These are phyloP conservation scores for Lordiphosa stackelbergi DNA, from an alignment of 1,140 invertebrate species.

Conservation along the genomic window DNA sequence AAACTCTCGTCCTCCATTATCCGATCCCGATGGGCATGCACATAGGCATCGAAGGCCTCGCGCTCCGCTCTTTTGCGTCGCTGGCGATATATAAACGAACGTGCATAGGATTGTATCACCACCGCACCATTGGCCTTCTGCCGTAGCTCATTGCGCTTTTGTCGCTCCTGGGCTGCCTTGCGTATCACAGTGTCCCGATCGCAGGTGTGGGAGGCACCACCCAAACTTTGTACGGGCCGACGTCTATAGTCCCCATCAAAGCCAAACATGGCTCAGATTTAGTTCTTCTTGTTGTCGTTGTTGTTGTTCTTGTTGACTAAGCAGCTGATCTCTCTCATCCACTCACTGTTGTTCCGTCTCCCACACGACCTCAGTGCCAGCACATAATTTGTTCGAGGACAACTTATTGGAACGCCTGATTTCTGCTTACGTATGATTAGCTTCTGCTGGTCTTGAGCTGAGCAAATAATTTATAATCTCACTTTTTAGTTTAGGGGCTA, in stretches of 20 bases:
- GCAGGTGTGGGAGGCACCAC: conserved; percentile 86
- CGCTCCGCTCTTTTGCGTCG: conserved; percentile 82
- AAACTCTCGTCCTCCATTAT: conserved; percentile 79
- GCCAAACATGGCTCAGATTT: conserved; percentile 81
- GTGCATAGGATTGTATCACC: conserved; percentile 83
- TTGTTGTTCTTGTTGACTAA: conserved; percentile 13
- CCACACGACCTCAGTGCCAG: conserved; percentile 7
- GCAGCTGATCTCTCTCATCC: conserved; percentile 10
- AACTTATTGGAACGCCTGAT: background rate
- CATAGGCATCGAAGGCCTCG: conserved; percentile 83
- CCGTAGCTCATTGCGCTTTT: conserved; percentile 87
- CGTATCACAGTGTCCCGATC: conserved; percentile 86
- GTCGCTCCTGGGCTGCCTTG: conserved; percentile 87
- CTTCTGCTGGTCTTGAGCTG: background rate
- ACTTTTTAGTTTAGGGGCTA: background rate
- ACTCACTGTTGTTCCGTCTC: conserved; percentile 2
- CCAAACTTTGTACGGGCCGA: conserved; percentile 92
- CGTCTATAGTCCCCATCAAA: conserved; percentile 95
- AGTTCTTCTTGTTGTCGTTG: conserved; percentile 19
- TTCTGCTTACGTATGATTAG: background rate
- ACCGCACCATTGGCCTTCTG: conserved; percentile 82
- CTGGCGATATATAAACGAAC: conserved; percentile 86
- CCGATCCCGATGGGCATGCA: conserved; percentile 77
- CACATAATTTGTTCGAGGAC: conserved; percentile 5
- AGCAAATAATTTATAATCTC: background rate